These are phyloP conservation scores for Hemicrepidius hirtus DNA, from an alignment of 2,888 invertebrate genomes.

Conservation along the genomic window DNA sequence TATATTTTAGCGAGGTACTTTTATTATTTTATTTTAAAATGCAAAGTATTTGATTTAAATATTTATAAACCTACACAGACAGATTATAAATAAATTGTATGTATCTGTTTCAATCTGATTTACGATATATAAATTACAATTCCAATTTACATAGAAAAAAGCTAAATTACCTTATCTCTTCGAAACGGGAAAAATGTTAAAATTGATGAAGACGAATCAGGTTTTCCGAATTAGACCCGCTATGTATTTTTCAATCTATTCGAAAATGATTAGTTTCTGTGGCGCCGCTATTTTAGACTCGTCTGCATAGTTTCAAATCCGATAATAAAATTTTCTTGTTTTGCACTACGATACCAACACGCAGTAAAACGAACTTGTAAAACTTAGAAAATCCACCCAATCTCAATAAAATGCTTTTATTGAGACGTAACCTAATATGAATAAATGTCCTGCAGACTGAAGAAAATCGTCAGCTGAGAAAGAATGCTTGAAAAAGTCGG, in stretches of 20 bases:
- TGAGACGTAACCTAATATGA: slow-evolving; percentile 9
- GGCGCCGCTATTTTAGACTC: not conserved
- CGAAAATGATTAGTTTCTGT: not conserved
- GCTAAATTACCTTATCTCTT: too few species aligned
- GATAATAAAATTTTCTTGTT: not conserved
- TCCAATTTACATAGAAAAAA: too few species aligned
- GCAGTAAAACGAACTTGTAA: slow-evolving; percentile 9
- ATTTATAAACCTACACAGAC: too few species aligned
- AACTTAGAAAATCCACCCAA: not conserved
- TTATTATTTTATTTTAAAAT: too few species aligned
- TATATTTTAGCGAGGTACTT: too few species aligned
- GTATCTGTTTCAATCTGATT: too few species aligned
- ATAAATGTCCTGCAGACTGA: slow-evolving; percentile 18
- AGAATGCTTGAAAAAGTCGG: not conserved
- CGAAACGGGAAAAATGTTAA: too few species aligned
- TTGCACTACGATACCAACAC: not conserved
- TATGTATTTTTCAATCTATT: not conserved
- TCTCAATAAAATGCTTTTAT: slow-evolving; percentile 20
- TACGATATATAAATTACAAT: too few species aligned
- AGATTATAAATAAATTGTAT: too few species aligned
- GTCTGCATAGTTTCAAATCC: slow-evolving; percentile 2
- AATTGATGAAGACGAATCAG: not conserved
- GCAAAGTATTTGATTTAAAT: too few species aligned
- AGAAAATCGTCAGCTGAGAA: not conserved
- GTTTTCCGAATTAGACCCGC: not conserved